Base-by-base conservation (phyloP, 2,888 invertebrate genomes). In the Cephus rjabovi region DNA sequence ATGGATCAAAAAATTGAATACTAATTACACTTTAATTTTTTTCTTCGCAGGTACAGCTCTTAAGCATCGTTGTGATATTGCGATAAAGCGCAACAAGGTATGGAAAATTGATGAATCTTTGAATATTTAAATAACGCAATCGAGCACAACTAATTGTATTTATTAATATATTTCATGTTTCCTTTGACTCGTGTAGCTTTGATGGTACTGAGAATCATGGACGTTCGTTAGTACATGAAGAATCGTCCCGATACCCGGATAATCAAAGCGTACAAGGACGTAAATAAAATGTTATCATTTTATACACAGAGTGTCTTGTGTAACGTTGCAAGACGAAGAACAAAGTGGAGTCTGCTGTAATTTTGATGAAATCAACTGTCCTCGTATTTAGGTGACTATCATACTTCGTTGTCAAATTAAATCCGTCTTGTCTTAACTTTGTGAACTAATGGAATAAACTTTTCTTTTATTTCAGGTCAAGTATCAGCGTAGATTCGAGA, bases 401-500 rank as follows among this genome's bases (percentile, higher is more conserved):
- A 9, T 56, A 15, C 23, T 23, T 9, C 1, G 31, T 34, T 12
- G 11, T 33, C 9, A 12, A 34, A 71, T 9, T 31, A 34, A 11
- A 11, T 30, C 0, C 23, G 4, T 30, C 23, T 31, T 4, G 2
- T 30, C 6, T 0, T 70, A 40, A 12, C 30, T 70, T 70, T 30
- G 12, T 6, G 11, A 70, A 70, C 70, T 4, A 1, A 23, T 71
- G 15, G n/a, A 68, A 30, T 23, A 75, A 30, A n/a, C 34, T n/a
- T 73, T 31, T 30, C 69, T 75, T 68, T 77, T 37, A 76, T 85
- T 86, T 73, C 83, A 85, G 86, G 80, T 77, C 77, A 79, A 82
- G 81, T 79, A 80, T 78, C 81, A 75, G 77, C 71, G 77, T 76
- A 76, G 70, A 78, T 75, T 79, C 76, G 78, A 80, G 75, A 80